Evolutionary conservation across 2,113 vertebrate genomes (phyloP).

Genomic region (Cyphomyrus discorhynchus): DNA sequence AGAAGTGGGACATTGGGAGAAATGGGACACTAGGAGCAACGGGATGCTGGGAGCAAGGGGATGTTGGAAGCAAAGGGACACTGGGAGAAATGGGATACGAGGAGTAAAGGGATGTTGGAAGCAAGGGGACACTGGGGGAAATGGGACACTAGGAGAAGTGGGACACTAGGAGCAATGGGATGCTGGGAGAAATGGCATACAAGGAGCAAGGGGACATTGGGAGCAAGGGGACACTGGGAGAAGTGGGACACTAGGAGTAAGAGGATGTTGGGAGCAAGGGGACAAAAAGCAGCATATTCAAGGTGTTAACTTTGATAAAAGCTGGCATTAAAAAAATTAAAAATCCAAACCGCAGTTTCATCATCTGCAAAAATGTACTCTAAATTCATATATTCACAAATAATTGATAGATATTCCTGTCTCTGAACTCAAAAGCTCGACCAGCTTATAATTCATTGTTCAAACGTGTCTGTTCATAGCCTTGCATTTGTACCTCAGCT

Average conservation of each 20-base stretch:
- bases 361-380: background rate
- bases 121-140: background rate
- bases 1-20: background rate
- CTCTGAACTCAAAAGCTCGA: background rate
- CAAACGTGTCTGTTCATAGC: background rate
- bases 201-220: background rate
- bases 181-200: background rate
- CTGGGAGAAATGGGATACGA: background rate
- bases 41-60: background rate
- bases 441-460: background rate
- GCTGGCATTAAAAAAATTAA: background rate
- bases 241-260: background rate
- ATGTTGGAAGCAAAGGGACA: background rate
- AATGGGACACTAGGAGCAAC: background rate
- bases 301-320: background rate
- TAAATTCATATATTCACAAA: conserved; percentile 2
- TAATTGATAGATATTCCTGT: background rate
- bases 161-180: background rate
- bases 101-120: background rate
- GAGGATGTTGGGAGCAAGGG: background rate
- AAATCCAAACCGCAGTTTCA: background rate
- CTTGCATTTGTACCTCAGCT: background rate
- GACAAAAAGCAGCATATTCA: background rate
- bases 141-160: background rate
- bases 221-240: background rate